Evolutionary conservation across 1,140 invertebrate species (phyloP).

Genomic region (Sarcophaga peregrina): DNA sequence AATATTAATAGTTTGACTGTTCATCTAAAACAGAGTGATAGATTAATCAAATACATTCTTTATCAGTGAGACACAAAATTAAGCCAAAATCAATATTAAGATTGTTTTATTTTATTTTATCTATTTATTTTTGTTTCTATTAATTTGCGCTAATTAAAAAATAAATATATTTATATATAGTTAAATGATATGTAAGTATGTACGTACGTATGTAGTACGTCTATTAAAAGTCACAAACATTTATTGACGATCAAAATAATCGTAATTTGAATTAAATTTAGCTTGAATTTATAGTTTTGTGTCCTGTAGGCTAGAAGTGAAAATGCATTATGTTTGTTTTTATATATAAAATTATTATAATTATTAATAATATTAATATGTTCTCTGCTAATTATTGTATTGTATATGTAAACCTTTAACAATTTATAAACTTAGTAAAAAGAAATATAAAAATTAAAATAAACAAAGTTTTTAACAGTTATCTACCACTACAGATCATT

Average conservation of each 20-base stretch:
- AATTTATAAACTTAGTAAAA: conserved; percentile 13
- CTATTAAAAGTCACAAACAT: neutral
- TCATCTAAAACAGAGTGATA: neutral
- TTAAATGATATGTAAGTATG: neutral
- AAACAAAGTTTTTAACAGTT: conserved; percentile 11
- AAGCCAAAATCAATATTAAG: too few species aligned
- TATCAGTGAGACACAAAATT: conserved; percentile 3
- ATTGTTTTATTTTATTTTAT: neutral
- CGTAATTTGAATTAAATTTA: conserved; percentile 16
- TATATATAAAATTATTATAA: conserved; percentile 14
- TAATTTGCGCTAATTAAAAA: neutral
- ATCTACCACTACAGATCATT: neutral
- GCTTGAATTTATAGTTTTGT: conserved; percentile 10
- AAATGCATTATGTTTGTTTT: conserved; percentile 6
- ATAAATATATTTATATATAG: neutral
- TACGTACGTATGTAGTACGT: neutral
- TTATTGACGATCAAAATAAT: conserved; percentile 5
- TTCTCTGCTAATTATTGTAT: conserved; percentile 1
- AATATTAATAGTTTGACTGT: neutral
- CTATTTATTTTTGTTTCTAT: neutral
- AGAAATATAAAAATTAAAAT: conserved; percentile 5
- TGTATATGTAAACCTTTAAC: conserved; percentile 12
- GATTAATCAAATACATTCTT: neutral
- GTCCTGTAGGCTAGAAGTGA: conserved; percentile 3
- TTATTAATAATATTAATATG: conserved; percentile 17